Evolutionary conservation across 2,797 vertebrate genomes (phyloP), one percentile per base, ranked within the genome.

Genomic region (Oophaga sylvatica): DNA sequence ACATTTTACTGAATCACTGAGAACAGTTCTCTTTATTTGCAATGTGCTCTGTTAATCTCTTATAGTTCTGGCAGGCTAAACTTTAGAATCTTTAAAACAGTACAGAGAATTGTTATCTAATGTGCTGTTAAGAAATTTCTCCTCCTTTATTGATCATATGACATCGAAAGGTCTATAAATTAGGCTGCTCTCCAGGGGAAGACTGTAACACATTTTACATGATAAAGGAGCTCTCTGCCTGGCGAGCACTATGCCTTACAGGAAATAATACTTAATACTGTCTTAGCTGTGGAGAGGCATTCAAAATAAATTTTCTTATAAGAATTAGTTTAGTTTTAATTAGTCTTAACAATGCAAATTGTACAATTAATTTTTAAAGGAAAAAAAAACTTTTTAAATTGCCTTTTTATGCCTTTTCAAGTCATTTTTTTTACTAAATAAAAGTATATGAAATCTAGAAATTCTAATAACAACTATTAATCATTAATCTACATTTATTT

Each of bases 121-220:
- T 83, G 75, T 53, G 75, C 75, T 68, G 63, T 57, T 83, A 71
- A 84, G 75, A 71, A 79, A 88, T 79, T 67, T 53, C 80, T 78
- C 81, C 75, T 88, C 29, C 76, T 88, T 73, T 88, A 88, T 88
- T 88, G 82, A 88, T 88, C 81, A 88, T 80, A 84, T 87, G 80
- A 84, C 87, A 88, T 48, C 22, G 82, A 84, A 84, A 88, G 57
- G 76, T 70, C 82, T 84, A 88, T 88, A 88, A 80, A 88, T 88
- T 84, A 88, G 75, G 77, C 75, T 84, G 81, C 57, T 84, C 81
- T 88, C 87, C 53, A 65, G 81, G 26, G 81, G 78, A 88, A 80
- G 56, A 56, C 67, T 88, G 76, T 80, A 79, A 70, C 81, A 79
- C 82, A 84, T 73, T 88, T 31, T 71, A 73, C 65, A 88, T 84